Conservation (phyloP, 2,113 vertebrate genomes). For the Enhydra lutris region DNA sequence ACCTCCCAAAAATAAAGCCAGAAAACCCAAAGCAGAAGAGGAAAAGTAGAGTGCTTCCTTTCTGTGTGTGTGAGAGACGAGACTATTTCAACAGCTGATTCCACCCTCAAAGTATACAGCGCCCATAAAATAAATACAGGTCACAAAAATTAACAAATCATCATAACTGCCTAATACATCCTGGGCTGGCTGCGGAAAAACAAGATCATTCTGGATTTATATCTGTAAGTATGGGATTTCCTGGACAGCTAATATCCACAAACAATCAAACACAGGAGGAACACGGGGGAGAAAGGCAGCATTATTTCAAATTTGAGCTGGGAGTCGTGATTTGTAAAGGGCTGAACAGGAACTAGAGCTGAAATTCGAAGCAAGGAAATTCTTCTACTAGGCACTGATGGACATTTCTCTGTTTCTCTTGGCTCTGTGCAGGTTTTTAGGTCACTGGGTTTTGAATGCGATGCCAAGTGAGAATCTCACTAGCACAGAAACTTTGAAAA, state of each 20-base stretch:
- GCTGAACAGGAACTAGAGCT: constrained; percentile 83
- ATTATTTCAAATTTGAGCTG: constrained; percentile 85
- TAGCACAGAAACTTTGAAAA: constrained; percentile 77
- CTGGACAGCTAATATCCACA: constrained; percentile 89
- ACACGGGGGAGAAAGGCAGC: constrained; percentile 79
- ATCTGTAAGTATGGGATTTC: constrained; percentile 88
- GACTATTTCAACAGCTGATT: constrained; percentile 82
- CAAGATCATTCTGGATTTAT: constrained; percentile 87
- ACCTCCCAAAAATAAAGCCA: constrained; percentile 52
- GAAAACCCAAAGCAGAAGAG: constrained; percentile 78
- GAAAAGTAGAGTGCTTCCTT: constrained; percentile 76
- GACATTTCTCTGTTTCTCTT: constrained; percentile 85
- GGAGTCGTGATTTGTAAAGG: constrained; percentile 83
- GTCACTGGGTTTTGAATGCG: constrained; percentile 75
- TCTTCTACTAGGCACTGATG: constrained; percentile 81
- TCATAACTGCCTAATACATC: constrained; percentile 85
- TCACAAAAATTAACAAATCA: constrained; percentile 87
- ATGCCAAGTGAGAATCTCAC: constrained; percentile 71
- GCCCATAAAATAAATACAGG: constrained; percentile 86
- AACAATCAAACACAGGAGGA: constrained; percentile 84
- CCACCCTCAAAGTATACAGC: constrained; percentile 80
- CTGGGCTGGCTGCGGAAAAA: constrained; percentile 85
- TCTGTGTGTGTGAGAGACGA: constrained; percentile 73
- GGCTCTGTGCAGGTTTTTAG: constrained; percentile 75
- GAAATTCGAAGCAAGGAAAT: constrained; percentile 85